Conservation (phyloP, 2,113 vertebrate genomes). For the Proteles cristata region DNA sequence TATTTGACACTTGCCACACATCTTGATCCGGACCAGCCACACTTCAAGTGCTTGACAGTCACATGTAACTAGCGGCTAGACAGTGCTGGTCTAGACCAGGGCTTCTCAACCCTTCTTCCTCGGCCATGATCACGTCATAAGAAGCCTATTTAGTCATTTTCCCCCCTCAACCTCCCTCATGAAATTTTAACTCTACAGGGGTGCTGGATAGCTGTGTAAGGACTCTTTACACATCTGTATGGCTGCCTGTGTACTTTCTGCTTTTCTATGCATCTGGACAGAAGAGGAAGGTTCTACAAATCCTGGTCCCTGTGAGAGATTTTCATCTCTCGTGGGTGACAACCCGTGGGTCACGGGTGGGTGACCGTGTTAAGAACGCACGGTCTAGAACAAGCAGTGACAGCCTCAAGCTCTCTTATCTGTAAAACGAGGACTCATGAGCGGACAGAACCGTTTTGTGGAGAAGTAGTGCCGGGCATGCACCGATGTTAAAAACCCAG, state of each 20-base stretch:
- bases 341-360: too few species aligned
- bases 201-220: accelerated
- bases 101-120: not conserved
- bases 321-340: not conserved
- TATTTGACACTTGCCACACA: not conserved
- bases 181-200: not conserved
- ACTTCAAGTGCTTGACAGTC: not conserved
- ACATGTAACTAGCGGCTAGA: accelerated
- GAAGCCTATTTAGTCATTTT: not conserved
- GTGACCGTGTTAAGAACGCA: not conserved
- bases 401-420: not conserved
- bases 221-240: not conserved
- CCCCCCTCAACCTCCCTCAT: not conserved
- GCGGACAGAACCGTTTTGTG: not conserved
- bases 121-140: not conserved
- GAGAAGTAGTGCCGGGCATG: accelerated
- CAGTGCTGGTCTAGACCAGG: not conserved
- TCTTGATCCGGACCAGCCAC: not conserved
- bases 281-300: not conserved
- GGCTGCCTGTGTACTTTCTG: not conserved
- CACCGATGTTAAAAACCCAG: accelerated
- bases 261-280: too few species aligned
- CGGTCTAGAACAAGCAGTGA: not conserved
- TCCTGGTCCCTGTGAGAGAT: not conserved
- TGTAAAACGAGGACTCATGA: not conserved